Evolutionary conservation across 2,113 vertebrate genomes (phyloP).

Genomic region (Dinomys branickii): DNA sequence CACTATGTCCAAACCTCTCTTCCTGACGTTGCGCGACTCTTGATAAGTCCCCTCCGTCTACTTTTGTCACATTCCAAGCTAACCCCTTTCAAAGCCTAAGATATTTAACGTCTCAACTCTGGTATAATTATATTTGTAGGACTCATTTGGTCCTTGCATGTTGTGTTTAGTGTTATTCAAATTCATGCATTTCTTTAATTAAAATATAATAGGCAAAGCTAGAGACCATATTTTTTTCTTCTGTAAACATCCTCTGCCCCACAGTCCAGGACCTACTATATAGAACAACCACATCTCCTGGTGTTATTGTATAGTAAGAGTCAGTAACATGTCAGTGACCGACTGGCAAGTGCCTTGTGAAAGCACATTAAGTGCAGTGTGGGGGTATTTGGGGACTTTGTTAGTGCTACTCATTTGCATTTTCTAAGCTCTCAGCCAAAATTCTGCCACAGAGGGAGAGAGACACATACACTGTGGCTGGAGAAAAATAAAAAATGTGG

Average conservation of each 20-base stretch:
- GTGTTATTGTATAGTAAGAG: background rate
- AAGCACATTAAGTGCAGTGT: background rate
- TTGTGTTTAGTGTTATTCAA: background rate
- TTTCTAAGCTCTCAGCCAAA: conserved; percentile 7
- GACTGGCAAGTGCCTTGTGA: conserved; percentile 40
- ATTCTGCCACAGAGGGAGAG: background rate
- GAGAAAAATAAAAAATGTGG: background rate
- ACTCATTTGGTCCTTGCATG: background rate
- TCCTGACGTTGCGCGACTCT: background rate
- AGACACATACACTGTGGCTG: background rate
- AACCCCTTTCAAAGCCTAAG: background rate
- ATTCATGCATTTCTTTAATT: background rate
- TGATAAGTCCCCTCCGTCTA: background rate
- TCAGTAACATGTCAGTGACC: background rate
- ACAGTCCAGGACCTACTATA: background rate
- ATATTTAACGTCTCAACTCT: background rate
- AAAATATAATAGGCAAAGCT: background rate
- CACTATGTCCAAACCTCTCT: background rate
- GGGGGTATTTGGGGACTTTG: background rate
- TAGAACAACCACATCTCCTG: background rate
- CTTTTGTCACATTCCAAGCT: background rate
- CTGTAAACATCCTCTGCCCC: background rate
- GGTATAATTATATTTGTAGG: background rate
- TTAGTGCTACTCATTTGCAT: background rate
- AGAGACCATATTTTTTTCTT: background rate